Conservation (phyloP, 2,113 vertebrate genomes). For the Emydura subglobosa region DNA sequence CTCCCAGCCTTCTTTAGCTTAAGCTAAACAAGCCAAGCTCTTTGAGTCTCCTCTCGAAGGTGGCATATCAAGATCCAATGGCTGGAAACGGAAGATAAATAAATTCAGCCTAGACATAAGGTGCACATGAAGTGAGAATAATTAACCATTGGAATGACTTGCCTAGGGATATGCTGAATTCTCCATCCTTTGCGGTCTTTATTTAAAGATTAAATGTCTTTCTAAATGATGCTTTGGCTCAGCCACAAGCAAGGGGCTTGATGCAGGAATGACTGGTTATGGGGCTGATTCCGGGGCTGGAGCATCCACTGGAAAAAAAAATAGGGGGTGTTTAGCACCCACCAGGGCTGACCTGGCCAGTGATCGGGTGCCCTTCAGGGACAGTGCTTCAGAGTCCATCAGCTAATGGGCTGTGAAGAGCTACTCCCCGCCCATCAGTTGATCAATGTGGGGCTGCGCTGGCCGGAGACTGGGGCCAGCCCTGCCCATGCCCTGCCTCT, state of each 20-base stretch:
- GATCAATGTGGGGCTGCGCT: too few species aligned
- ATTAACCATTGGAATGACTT: neutral
- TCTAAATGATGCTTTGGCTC: neutral
- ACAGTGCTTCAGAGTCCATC: too few species aligned
- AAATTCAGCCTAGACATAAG: neutral
- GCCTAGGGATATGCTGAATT: neutral
- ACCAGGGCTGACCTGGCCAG: too few species aligned
- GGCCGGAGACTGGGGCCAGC: too few species aligned
- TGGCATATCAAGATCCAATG: neutral
- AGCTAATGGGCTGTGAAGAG: too few species aligned
- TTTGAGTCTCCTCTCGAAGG: neutral
- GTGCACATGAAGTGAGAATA: neutral
- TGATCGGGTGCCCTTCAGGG: too few species aligned
- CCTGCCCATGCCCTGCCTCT: too few species aligned
- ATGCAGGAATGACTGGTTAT: neutral
- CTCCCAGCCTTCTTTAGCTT: neutral
- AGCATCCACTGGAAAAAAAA: too few species aligned
- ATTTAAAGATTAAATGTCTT: neutral
- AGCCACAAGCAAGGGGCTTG: neutral
- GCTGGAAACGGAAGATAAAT: neutral
- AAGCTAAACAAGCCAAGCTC: neutral
- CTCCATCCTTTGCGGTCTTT: neutral
- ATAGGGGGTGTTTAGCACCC: too few species aligned
- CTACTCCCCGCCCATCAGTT: too few species aligned
- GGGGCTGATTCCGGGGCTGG: too few species aligned